A percentile compares a stretch with the other conserved stretches of the same genome.
phyloP scores from a whole-genome alignment of 2,888 invertebrate genomes.

The Oegoconia quadripuncta region DNA sequence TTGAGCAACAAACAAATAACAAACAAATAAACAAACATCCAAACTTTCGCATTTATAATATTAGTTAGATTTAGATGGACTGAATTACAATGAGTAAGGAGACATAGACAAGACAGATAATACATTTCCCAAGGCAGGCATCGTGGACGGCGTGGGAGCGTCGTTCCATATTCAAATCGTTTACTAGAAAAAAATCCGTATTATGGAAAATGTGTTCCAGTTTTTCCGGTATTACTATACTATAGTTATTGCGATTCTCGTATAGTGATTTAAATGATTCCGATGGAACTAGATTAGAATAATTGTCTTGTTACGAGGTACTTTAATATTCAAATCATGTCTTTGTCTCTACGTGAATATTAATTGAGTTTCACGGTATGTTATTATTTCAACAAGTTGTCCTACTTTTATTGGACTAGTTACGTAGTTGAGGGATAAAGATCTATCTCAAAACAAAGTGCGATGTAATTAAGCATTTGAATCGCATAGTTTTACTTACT shows the following conservation, averaged over 20 bases:
- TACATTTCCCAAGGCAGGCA: slow-evolving; percentile 37
- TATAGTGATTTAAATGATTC: slow-evolving; percentile 41
- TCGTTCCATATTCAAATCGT: slow-evolving; percentile 59
- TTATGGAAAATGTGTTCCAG: slow-evolving; percentile 66
- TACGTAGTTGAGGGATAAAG: slow-evolving; percentile 13
- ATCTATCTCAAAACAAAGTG: too few species aligned
- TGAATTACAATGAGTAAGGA: not conserved
- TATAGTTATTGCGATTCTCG: slow-evolving; percentile 37
- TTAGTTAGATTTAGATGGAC: too few species aligned
- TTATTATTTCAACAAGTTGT: slow-evolving; percentile 26
- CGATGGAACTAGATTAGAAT: slow-evolving; percentile 55
- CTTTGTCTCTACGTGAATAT: slow-evolving; percentile 45
- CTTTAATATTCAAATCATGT: slow-evolving; percentile 66
- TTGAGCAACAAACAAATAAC: too few species aligned
- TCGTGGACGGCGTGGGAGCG: slow-evolving; percentile 55
- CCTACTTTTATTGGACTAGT: slow-evolving; percentile 29
- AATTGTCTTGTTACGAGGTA: slow-evolving; percentile 40
- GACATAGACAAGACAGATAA: slow-evolving; percentile 11
- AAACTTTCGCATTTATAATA: too few species aligned
- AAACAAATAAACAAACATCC: too few species aligned
- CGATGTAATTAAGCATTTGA: too few species aligned
- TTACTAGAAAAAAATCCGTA: slow-evolving; percentile 40
- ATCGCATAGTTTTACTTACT: too few species aligned
- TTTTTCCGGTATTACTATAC: slow-evolving; percentile 72
- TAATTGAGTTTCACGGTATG: slow-evolving; percentile 31